Percentiles rank a stretch among this genome's conserved stretches.
These are phyloP conservation scores for Drosophila ananassae DNA, from an alignment of 1,140 invertebrate species.

Conservation along the genomic window DNA sequence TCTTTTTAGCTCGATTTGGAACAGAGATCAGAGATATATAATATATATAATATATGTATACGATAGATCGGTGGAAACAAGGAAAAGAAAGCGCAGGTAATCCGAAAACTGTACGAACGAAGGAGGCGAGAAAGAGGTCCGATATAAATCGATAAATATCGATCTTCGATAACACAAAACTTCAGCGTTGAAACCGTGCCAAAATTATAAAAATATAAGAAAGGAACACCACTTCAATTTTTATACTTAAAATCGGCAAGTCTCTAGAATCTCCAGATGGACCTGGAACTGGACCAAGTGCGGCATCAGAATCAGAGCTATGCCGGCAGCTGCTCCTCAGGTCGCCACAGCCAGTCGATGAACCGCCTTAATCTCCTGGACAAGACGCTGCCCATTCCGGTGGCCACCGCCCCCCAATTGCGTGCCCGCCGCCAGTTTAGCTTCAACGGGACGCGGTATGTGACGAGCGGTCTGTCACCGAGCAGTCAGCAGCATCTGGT, in stretches of 20 bases:
- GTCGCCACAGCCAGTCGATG: background rate
- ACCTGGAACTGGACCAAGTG: background rate
- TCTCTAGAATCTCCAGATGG: background rate
- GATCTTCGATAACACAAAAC: background rate
- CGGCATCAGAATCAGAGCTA: background rate
- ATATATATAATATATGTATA: too few species aligned
- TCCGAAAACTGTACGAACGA: too few species aligned
- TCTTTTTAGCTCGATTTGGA: too few species aligned
- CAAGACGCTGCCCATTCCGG: constrained; percentile 43
- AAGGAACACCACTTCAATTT: background rate
- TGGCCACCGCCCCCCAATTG: constrained; percentile 40
- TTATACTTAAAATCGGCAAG: too few species aligned
- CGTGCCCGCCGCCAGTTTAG: constrained; percentile 42
- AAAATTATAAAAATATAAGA: background rate
- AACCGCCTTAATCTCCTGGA: constrained; percentile 30
- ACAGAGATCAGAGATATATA: too few species aligned
- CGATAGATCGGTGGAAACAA: too few species aligned
- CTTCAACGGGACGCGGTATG: constrained; percentile 55
- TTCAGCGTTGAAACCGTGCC: too few species aligned
- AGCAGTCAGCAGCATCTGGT: background rate
- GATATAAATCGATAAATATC: background rate
- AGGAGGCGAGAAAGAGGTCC: too few species aligned
- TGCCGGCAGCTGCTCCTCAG: background rate
- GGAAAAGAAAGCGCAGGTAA: too few species aligned
- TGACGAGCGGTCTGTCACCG: constrained; percentile 22